phyloP scores from a whole-genome alignment of 2,113 vertebrate genomes.

The Gallinago jamesoni region DNA sequence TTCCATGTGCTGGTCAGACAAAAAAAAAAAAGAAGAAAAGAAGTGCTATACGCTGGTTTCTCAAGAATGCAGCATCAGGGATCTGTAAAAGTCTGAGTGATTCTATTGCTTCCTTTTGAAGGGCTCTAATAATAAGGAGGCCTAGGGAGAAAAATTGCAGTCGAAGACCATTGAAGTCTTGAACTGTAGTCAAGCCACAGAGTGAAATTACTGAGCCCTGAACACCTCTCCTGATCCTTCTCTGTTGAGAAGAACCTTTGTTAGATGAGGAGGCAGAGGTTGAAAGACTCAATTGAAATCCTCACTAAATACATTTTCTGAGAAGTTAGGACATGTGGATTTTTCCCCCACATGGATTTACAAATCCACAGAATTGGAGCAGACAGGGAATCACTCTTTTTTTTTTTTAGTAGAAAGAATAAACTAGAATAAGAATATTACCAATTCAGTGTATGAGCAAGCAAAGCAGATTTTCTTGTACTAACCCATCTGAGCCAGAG shows the following conservation, averaged over 20 bases:
- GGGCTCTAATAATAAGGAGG: constrained; percentile 34
- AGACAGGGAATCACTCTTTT: background rate
- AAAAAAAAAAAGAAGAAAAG: constrained; percentile 57
- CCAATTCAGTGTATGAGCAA: background rate
- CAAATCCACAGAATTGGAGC: background rate
- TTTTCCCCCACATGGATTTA: constrained; percentile 37
- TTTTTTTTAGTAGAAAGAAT: constrained; percentile 36
- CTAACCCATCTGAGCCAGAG: background rate
- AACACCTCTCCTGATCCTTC: constrained; percentile 54
- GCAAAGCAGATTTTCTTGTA: constrained; percentile 42
- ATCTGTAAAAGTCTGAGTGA: constrained; percentile 25
- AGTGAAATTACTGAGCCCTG: constrained; percentile 48
- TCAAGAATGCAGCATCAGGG: constrained; percentile 23
- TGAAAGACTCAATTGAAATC: constrained; percentile 56
- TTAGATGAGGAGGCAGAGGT: constrained; percentile 49
- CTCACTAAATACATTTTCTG: constrained; percentile 41
- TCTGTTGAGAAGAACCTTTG: constrained; percentile 58
- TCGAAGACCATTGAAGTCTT: constrained; percentile 60
- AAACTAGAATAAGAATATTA: constrained; percentile 33
- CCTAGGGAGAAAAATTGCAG: constrained; percentile 53
- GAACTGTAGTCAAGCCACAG: constrained; percentile 57
- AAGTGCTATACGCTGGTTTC: constrained; percentile 44
- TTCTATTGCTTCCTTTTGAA: constrained; percentile 46
- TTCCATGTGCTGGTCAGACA: constrained; percentile 55
- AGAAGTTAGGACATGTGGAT: constrained; percentile 44